A percentile compares a stretch with the other conserved stretches of the same genome.
Evolutionary conservation across 1,140 invertebrate species (phyloP).

Genomic region (Drosophila melanogaster): DNA sequence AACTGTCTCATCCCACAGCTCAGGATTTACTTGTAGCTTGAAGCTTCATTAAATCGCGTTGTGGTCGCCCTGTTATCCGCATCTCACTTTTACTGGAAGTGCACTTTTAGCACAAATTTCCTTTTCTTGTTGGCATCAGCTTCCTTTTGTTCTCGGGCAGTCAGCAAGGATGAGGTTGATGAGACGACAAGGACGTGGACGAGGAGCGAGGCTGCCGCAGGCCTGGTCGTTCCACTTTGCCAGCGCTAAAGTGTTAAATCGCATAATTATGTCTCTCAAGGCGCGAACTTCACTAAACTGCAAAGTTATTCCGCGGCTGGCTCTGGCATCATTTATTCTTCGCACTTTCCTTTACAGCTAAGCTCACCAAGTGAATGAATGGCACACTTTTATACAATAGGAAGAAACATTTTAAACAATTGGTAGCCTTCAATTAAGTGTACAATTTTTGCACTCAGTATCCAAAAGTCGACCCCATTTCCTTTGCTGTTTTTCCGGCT

Average conservation of each 20-base stretch:
- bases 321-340: constrained; percentile 51
- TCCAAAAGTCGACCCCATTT: constrained; percentile 8
- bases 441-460: constrained; percentile 1
- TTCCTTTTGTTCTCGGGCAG: constrained; percentile 63
- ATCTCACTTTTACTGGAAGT: constrained; percentile 72
- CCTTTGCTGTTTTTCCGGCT: not conserved
- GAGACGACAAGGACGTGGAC: constrained; percentile 20
- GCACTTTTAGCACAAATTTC: constrained; percentile 76
- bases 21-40: constrained; percentile 12
- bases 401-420: too few species aligned
- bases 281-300: constrained; percentile 78
- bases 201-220: not conserved
- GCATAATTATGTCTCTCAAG: constrained; percentile 82
- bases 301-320: constrained; percentile 52
- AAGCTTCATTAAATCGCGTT: constrained; percentile 51
- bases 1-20: constrained; percentile 10
- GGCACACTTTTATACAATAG: too few species aligned
- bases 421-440: not conserved
- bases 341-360: constrained; percentile 13
- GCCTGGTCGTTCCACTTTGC: constrained; percentile 63
- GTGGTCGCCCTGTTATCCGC: constrained; percentile 44
- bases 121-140: constrained; percentile 74
- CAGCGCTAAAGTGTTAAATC: constrained; percentile 79
- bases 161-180: constrained; percentile 42
- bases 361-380: not conserved